phyloP scores from a whole-genome alignment of 2,888 invertebrate species.

The Lamproptera curius region DNA sequence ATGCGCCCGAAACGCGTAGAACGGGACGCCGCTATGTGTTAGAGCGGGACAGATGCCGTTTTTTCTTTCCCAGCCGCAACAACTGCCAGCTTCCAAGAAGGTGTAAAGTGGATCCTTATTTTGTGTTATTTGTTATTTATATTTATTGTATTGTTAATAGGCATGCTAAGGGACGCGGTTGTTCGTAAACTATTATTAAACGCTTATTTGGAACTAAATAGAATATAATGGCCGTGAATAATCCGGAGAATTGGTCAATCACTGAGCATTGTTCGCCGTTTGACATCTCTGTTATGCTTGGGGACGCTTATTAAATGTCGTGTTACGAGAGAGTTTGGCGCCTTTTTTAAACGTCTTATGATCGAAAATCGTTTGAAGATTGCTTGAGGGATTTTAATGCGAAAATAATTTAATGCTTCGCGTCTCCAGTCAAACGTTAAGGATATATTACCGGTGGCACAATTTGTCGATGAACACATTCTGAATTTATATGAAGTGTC shows the following conservation, averaged over 20 bases:
- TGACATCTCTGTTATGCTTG: slow-evolving; percentile 61
- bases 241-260: slow-evolving; percentile 70
- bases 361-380: slow-evolving; percentile 24
- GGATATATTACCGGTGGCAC: slow-evolving; percentile 65
- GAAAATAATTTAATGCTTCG: slow-evolving; percentile 46
- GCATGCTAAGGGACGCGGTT: slow-evolving; percentile 63
- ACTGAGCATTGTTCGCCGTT: slow-evolving; percentile 64
- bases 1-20: slow-evolving; percentile 25
- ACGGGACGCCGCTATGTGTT: slow-evolving; percentile 39
- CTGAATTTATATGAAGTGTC: slow-evolving; percentile 22
- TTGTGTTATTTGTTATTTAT: slow-evolving; percentile 71
- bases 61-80: slow-evolving; percentile 45
- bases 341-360: slow-evolving; percentile 9
- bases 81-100: slow-evolving; percentile 74
- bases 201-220: slow-evolving; percentile 77
- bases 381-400: slow-evolving; percentile 38
- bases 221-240: slow-evolving; percentile 76
- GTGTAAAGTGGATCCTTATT: slow-evolving; percentile 73
- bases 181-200: slow-evolving; percentile 71
- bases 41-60: slow-evolving; percentile 38
- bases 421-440: slow-evolving; percentile 41
- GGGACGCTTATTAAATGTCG: slow-evolving; percentile 33
- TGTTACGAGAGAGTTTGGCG: slow-evolving; percentile 23
- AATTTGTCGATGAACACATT: slow-evolving; percentile 37
- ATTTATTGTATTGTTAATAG: slow-evolving; percentile 77